These are phyloP conservation scores for Andricus curvator DNA, from an alignment of 2,888 invertebrate genomes.

Conservation along the genomic window DNA sequence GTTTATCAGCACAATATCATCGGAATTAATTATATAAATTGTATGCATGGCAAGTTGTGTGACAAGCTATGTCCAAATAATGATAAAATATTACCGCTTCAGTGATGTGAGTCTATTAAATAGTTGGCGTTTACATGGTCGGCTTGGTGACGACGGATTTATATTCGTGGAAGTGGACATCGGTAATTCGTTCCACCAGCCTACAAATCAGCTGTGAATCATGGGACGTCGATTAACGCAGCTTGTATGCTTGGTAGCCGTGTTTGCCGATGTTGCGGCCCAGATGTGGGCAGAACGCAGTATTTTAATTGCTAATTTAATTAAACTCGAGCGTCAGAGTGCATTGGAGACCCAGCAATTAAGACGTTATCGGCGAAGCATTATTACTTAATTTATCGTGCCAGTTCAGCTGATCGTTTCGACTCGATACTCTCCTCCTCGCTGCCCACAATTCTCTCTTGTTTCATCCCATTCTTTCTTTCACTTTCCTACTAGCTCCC, in stretches of 20 bases:
- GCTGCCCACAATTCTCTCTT: background rate
- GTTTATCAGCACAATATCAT: background rate
- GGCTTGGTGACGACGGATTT: background rate
- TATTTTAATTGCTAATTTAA: slow-evolving; percentile 77
- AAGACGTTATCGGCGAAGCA: slow-evolving; percentile 73
- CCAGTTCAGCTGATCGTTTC: slow-evolving; percentile 45
- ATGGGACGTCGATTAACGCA: slow-evolving; percentile 54
- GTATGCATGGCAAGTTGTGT: background rate
- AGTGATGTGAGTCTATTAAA: slow-evolving; percentile 43
- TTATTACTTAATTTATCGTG: slow-evolving; percentile 74
- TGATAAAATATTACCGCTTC: slow-evolving; percentile 26
- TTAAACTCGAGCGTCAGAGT: slow-evolving; percentile 65
- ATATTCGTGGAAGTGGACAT: background rate
- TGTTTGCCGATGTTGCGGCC: slow-evolving; percentile 42
- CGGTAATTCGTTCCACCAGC: background rate
- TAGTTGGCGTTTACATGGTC: background rate
- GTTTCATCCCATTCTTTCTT: slow-evolving; percentile 2
- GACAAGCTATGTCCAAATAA: background rate
- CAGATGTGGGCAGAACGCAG: slow-evolving; percentile 60
- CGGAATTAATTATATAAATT: background rate
- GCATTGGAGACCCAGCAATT: slow-evolving; percentile 65
- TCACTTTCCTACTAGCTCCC: slow-evolving; percentile 21
- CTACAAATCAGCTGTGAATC: slow-evolving; percentile 55
- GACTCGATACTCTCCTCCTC: slow-evolving; percentile 46
- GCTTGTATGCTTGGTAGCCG: slow-evolving; percentile 46